These are phyloP conservation scores for Notospermus geniculatus DNA, from an alignment of 1,140 invertebrate species.

Conservation along the genomic window DNA sequence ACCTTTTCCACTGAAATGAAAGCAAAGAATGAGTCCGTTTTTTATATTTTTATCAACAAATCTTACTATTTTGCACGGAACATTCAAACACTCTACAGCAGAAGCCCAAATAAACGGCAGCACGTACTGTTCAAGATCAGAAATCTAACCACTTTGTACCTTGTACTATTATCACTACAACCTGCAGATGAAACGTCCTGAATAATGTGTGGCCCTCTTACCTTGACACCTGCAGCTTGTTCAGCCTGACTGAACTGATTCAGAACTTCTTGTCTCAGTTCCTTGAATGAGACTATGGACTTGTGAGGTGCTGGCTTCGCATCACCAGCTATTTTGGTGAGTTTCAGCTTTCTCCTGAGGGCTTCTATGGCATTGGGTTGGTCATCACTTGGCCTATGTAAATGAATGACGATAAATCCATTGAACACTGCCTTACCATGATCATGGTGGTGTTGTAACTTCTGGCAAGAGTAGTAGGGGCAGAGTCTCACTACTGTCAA, in stretches of 20 bases:
- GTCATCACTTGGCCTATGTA: conserved; percentile 61
- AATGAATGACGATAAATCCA: conserved; percentile 12
- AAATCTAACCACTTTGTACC: no score
- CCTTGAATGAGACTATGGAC: conserved; percentile 79
- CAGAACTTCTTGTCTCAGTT: conserved; percentile 77
- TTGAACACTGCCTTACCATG: conserved; percentile 14
- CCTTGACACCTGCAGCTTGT: conserved; percentile 59
- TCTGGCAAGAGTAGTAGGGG: no score
- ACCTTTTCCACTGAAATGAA: conserved; percentile 82
- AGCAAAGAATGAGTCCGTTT: no score
- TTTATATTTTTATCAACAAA: no score
- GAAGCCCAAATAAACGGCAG: no score
- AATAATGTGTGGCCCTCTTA: conserved; percentile 21
- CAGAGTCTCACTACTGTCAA: no score
- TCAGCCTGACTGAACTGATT: conserved; percentile 79
- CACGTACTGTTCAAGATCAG: not conserved
- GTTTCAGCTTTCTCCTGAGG: conserved; percentile 59
- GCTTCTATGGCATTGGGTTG: conserved; percentile 66
- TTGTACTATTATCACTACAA: no score
- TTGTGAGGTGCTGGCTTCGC: conserved; percentile 77
- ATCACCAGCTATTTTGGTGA: conserved; percentile 66
- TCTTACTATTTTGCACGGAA: no score
- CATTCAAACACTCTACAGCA: no score
- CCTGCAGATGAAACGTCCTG: no score
- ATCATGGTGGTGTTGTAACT: no score